These are phyloP conservation scores for Xenus cinereus DNA, from an alignment of 2,113 vertebrate genomes.

Conservation along the genomic window DNA sequence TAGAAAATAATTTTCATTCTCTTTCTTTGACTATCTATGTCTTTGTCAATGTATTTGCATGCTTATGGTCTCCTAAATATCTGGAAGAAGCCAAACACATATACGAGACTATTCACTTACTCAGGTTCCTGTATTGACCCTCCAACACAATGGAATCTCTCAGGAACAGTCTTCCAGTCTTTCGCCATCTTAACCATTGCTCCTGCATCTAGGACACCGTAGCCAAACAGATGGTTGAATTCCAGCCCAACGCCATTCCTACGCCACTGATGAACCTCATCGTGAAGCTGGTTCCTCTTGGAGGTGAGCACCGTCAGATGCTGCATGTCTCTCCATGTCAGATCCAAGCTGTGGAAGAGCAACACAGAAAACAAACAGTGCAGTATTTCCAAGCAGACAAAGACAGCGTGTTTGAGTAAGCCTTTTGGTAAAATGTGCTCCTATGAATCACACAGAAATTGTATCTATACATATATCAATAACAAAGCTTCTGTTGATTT, in stretches of 20 bases:
- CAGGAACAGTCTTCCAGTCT: conserved; percentile 96
- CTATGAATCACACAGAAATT: background rate
- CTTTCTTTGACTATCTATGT: background rate
- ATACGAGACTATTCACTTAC: conserved; percentile 75
- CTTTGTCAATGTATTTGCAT: background rate
- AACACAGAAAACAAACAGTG: background rate
- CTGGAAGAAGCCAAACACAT: background rate
- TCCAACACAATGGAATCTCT: conserved; percentile 96
- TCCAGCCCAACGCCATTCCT: conserved; percentile 95
- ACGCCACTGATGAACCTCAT: conserved; percentile 95
- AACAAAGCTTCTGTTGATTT: background rate
- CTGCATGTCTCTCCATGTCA: conserved; percentile 98
- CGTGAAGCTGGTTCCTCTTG: conserved; percentile 97
- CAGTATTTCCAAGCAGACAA: background rate
- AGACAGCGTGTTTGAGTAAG: background rate
- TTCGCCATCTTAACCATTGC: conserved; percentile 98
- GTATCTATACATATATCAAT: background rate
- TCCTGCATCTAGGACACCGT: conserved; percentile 94
- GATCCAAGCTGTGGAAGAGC: conserved; percentile 75
- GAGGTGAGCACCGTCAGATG: conserved; percentile 96
- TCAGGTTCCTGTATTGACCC: conserved; percentile 90
- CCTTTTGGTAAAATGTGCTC: background rate
- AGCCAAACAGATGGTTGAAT: conserved; percentile 98
- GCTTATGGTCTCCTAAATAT: background rate
- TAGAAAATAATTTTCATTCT: background rate